Conservation (phyloP, 2,888 invertebrate genomes). For the Pyralis farinalis region DNA sequence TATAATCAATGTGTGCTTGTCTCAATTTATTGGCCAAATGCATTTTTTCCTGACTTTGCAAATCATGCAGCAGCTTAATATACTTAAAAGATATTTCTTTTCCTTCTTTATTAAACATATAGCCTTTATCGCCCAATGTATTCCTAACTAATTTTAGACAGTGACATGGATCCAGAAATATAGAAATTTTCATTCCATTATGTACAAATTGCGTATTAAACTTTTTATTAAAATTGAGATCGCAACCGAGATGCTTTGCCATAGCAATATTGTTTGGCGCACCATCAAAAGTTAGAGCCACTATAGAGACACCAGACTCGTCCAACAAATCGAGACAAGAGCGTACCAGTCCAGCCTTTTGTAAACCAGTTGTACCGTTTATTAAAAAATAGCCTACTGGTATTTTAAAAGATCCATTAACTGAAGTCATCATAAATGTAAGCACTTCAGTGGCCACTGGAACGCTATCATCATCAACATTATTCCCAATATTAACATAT, state of each 20-base stretch:
- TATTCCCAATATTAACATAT: slow-evolving; percentile 9
- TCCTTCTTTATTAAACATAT: slow-evolving; percentile 1
- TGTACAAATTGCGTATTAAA: slow-evolving; percentile 1
- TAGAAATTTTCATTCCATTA: slow-evolving; percentile 1
- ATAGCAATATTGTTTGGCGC: slow-evolving; percentile 8
- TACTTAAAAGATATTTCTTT: slow-evolving; percentile 1
- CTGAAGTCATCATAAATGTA: slow-evolving; percentile 10
- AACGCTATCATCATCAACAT: slow-evolving; percentile 6
- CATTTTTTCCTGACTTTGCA: neutral
- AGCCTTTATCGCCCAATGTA: slow-evolving; percentile 3
- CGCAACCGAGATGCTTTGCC: slow-evolving; percentile 5
- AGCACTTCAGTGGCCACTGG: slow-evolving; percentile 11
- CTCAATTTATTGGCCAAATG: too few relatives aligned
- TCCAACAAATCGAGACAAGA: slow-evolving; percentile 1
- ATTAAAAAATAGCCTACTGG: slow-evolving; percentile 13
- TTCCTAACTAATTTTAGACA: slow-evolving; percentile 9
- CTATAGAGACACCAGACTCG: neutral
- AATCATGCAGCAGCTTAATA: neutral
- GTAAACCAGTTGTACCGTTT: neutral
- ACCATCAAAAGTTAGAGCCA: slow-evolving; percentile 8
- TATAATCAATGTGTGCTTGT: too few relatives aligned
- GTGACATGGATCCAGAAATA: slow-evolving; percentile 11
- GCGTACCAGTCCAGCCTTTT: slow-evolving; percentile 2
- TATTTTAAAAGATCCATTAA: slow-evolving; percentile 12
- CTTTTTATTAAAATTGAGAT: slow-evolving; percentile 1